These are phyloP conservation scores for Rhinichthys klamathensis DNA, from an alignment of 2,113 vertebrate genomes.

Conservation along the genomic window DNA sequence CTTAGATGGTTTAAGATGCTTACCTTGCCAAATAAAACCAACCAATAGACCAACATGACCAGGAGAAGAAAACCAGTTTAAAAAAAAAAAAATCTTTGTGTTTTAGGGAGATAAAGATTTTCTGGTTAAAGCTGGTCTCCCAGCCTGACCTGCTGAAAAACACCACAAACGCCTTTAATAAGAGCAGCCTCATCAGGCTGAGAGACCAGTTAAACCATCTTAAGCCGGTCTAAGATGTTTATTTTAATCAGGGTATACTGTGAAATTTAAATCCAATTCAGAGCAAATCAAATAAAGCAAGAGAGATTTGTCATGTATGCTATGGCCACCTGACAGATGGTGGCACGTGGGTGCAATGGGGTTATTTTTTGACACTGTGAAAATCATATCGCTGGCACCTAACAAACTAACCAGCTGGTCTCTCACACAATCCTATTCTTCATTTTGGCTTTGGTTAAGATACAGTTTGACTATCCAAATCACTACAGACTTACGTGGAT, in stretches of 20 bases:
- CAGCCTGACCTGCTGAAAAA: neutral
- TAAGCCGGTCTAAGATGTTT: neutral
- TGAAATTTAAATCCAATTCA: conserved; percentile 4
- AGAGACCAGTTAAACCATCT: neutral
- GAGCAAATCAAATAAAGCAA: neutral
- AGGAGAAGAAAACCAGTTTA: neutral
- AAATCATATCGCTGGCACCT: conserved; percentile 71
- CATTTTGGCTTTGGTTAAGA: conserved; percentile 47
- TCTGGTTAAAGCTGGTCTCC: no score
- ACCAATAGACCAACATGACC: neutral
- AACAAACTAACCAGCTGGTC: conserved; percentile 71
- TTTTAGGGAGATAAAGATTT: no score
- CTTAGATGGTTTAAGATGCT: neutral
- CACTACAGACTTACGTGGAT: neutral
- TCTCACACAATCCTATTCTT: conserved; percentile 63
- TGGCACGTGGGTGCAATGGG: conserved; percentile 70
- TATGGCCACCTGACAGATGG: conserved; percentile 77
- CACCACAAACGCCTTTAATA: neutral
- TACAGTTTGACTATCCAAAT: conserved; percentile 57
- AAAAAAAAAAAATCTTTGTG: no score
- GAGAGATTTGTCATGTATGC: conserved; percentile 17
- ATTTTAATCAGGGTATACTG: neutral
- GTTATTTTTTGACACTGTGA: conserved; percentile 75
- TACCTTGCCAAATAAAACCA: neutral
- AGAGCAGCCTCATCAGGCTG: neutral